phyloP scores from a whole-genome alignment of 2,113 vertebrate genomes.

The Cyanoderma ruficeps region DNA sequence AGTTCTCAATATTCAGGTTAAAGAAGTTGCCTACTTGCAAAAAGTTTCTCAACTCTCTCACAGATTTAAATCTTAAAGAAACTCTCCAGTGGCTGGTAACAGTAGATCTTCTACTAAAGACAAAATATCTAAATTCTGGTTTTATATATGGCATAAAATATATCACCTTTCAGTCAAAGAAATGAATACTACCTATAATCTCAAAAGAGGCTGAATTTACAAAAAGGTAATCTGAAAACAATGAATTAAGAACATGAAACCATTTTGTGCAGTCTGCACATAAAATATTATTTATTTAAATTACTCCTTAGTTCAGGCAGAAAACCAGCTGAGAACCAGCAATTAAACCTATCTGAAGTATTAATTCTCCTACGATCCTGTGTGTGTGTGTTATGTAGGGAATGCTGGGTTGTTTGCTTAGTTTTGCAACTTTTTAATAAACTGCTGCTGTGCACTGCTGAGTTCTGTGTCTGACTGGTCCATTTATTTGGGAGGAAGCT shows the following conservation, averaged over 20 bases:
- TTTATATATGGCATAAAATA: not conserved
- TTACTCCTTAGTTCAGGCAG: conserved; percentile 47
- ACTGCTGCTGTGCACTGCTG: conserved; percentile 22
- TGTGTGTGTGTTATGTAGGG: not conserved
- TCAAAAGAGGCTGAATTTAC: not conserved
- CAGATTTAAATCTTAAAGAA: not conserved
- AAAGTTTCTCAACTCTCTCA: not conserved
- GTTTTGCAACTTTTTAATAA: conserved; percentile 18
- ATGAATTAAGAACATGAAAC: not conserved
- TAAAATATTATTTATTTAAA: conserved; percentile 13
- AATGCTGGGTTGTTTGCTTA: conserved; percentile 26
- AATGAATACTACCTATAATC: not conserved
- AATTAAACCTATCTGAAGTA: conserved; percentile 67
- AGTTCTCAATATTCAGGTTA: not conserved
- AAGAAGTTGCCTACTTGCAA: not conserved
- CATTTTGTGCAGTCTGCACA: not conserved
- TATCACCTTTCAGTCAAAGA: not conserved
- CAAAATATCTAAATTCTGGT: not conserved
- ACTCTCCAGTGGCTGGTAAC: not conserved
- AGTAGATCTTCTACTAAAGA: not conserved
- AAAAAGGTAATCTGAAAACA: not conserved
- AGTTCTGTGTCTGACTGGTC: conserved; percentile 22
- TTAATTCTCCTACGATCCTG: conserved; percentile 14
- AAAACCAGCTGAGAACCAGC: conserved; percentile 63
- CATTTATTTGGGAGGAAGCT: conserved; percentile 31